Evolutionary conservation across 2,113 vertebrate species (phyloP).

Genomic region (Phalacrocorax aristotelis): DNA sequence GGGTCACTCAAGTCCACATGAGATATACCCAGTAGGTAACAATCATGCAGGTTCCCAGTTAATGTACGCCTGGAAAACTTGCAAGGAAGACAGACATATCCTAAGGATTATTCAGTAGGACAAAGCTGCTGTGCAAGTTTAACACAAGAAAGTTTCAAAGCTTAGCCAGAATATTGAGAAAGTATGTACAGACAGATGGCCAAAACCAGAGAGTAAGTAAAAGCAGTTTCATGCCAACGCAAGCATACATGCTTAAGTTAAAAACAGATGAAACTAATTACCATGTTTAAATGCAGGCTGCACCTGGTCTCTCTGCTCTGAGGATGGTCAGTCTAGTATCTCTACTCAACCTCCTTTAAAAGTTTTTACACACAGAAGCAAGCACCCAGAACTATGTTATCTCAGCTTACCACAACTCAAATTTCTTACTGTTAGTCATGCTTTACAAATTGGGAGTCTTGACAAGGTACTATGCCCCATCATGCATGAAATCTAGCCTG

Average conservation of each 20-base stretch:
- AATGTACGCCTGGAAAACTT: conserved; percentile 52
- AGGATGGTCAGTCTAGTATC: background rate
- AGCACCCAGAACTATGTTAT: background rate
- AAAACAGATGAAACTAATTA: conserved; percentile 24
- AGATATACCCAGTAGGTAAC: conserved; percentile 54
- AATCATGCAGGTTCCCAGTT: conserved; percentile 59
- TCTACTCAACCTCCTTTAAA: background rate
- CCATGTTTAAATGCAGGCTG: conserved; percentile 27
- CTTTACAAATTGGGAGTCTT: background rate
- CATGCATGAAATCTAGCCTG: background rate
- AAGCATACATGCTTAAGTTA: conserved; percentile 50
- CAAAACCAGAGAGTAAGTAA: conserved; percentile 10
- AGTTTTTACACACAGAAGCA: background rate
- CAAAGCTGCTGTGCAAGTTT: conserved; percentile 22
- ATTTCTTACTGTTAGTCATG: conserved; percentile 3
- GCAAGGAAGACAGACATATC: conserved; percentile 39
- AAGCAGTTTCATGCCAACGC: conserved; percentile 45
- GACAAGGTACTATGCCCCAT: background rate
- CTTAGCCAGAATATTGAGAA: background rate
- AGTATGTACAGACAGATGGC: background rate
- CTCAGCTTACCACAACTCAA: background rate
- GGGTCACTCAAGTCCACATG: conserved; percentile 42
- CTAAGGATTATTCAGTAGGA: conserved; percentile 43
- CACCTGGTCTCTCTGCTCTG: conserved; percentile 27
- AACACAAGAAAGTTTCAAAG: conserved; percentile 6